Evolutionary conservation across 2,113 vertebrate genomes (phyloP).

Genomic region (Mustela nigripes): DNA sequence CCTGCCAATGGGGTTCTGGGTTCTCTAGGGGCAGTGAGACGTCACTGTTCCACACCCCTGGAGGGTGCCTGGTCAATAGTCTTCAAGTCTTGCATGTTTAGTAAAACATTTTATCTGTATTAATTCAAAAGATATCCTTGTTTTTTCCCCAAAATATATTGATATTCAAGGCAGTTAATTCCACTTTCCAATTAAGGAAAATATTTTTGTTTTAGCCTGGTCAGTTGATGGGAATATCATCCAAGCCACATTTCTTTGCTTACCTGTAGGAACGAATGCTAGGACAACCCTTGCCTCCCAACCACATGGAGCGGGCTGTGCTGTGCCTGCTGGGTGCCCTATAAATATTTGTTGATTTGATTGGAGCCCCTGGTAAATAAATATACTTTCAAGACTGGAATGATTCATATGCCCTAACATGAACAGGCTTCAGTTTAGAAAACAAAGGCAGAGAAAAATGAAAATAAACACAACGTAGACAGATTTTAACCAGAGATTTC

Average conservation of each 20-base stretch:
- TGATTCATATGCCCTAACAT: conserved; percentile 56
- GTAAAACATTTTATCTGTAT: background rate
- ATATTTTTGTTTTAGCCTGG: background rate
- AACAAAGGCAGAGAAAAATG: conserved; percentile 54
- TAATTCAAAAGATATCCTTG: background rate
- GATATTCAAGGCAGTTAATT: background rate
- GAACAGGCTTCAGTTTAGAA: conserved; percentile 35
- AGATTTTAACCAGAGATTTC: conserved; percentile 39
- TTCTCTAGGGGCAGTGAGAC: background rate
- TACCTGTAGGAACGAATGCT: accelerated
- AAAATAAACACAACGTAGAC: conserved; percentile 54
- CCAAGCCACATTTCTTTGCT: background rate
- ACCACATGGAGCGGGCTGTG: accelerated
- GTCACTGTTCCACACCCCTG: background rate
- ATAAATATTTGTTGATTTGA: background rate
- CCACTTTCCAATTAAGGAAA: background rate
- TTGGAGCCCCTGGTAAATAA: conserved; percentile 57
- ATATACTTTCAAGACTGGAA: conserved; percentile 42
- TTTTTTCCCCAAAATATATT: background rate
- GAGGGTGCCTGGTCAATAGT: background rate
- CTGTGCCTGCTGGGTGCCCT: background rate
- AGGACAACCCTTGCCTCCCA: accelerated
- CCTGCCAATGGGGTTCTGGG: background rate
- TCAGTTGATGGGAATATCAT: background rate
- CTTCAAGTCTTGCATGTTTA: background rate